Percentiles rank a stretch among this genome's conserved stretches.
Evolutionary conservation across 2,888 invertebrate species (phyloP).

Genomic region (Minunthozetes semirufus): DNA sequence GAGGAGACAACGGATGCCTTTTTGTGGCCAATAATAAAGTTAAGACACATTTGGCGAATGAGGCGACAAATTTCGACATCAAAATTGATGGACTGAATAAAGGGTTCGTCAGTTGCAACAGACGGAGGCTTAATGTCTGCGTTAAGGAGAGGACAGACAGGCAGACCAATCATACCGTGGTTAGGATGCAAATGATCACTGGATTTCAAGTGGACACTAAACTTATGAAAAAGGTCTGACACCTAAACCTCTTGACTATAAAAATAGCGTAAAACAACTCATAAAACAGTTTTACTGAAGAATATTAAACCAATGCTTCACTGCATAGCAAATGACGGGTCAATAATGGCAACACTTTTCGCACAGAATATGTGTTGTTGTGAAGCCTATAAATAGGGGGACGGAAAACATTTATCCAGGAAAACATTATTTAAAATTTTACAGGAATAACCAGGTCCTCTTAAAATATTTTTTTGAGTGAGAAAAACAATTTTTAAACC

Average conservation of each 20-base stretch:
- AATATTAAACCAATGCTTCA: too few species aligned
- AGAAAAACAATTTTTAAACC: too few species aligned
- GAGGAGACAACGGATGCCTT: neutral
- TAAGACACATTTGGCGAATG: neutral
- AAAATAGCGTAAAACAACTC: neutral
- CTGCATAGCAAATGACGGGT: too few species aligned
- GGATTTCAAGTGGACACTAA: neutral
- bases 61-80: neutral
- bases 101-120: slow-evolving; percentile 1
- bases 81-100: slow-evolving; percentile 12
- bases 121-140: neutral
- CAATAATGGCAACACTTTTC: too few species aligned
- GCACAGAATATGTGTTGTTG: too few species aligned
- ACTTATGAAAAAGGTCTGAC: neutral
- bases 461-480: too few species aligned
- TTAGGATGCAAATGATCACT: slow-evolving; percentile 8
- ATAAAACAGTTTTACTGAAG: neutral
- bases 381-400: too few species aligned
- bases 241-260: neutral
- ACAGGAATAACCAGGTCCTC: too few species aligned
- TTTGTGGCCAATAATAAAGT: slow-evolving; percentile 1
- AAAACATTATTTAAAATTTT: too few species aligned
- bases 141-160: neutral
- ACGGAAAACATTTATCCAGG: too few species aligned
- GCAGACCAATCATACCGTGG: neutral